Evolutionary conservation across 2,888 invertebrate genomes (phyloP), one percentile per base, ranked within the genome.

Genomic region (Acrobasis repandana): DNA sequence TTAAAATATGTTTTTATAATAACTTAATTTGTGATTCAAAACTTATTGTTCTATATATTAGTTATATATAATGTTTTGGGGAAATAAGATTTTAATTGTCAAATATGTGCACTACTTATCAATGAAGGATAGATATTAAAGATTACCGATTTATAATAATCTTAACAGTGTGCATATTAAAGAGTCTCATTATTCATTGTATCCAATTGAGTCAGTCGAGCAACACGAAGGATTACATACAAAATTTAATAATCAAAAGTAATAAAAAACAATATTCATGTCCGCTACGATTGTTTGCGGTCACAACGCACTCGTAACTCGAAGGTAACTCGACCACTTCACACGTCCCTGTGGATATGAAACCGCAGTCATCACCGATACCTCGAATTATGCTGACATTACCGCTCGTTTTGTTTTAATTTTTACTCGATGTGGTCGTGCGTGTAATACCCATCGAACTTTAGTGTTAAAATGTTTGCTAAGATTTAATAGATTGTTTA

Each of bases 271-370:
- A 18, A 38, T 36, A 18, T 36, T 54, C 54, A 54, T 50, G 58
- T 51, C 48, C 51, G 20, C 16, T 20, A 9, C 38, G 59, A 61
- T 64, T 56, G 62, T 54, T 43, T 64, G 64, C 38, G 64, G 64
- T 65, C 56, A 58, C 51, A 38, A 15, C 48, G 36, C 57, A 50
- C 54, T 56, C 18, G 18, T 52, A 60, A 65, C 43, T 62, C 58
- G 59, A 18, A 18, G 34, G 61, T 56, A 60, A 56, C n/a, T 61
- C 18, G 33, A n/a, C 51, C 49, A 60, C 61, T 65, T 63, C 63
- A 65, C 63, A 65, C 65, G 65, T 62, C 56, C 18, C 48, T 20
- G 43, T 50, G 28, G 61, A 61, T 58, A 60, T 63, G 59, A 48
- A 59, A 65, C 65, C 65, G 28, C 59, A 61, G 50, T 51, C n/a